These are phyloP conservation scores for Aegotheles bennettii DNA, from an alignment of 2,113 vertebrate species.

Conservation along the genomic window DNA sequence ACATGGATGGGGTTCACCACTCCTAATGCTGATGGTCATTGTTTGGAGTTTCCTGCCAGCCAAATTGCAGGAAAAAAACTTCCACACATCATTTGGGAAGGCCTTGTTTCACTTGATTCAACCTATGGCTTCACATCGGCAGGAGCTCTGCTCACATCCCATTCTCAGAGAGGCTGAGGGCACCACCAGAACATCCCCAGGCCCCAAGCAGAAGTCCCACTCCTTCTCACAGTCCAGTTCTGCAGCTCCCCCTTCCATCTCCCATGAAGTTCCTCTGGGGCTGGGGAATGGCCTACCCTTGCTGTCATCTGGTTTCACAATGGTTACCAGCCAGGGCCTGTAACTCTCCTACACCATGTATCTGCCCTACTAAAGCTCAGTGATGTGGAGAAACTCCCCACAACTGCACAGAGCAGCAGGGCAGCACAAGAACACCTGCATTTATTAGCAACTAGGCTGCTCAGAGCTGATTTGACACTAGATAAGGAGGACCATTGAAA, in stretches of 20 bases:
- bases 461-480: not conserved
- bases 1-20: not conserved
- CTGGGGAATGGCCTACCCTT: not conserved
- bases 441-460: not conserved
- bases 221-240: not conserved
- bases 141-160: not conserved
- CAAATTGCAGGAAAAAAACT: not conserved
- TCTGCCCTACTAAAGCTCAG: not conserved
- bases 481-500: not conserved
- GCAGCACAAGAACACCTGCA: not conserved
- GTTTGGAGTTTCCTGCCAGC: not conserved
- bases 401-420: fast-evolving
- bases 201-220: not conserved
- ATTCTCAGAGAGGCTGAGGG: not conserved
- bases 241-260: not conserved
- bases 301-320: too few relatives aligned
- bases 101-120: not conserved
- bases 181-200: not conserved
- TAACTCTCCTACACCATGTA: not conserved
- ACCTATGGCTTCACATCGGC: not conserved
- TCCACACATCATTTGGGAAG: not conserved
- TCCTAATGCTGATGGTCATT: not conserved
- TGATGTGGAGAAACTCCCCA: fast-evolving
- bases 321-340: not conserved
- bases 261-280: fast-evolving